These are phyloP conservation scores for Esperia sulphurella DNA, from an alignment of 2,888 invertebrate species.

Conservation along the genomic window DNA sequence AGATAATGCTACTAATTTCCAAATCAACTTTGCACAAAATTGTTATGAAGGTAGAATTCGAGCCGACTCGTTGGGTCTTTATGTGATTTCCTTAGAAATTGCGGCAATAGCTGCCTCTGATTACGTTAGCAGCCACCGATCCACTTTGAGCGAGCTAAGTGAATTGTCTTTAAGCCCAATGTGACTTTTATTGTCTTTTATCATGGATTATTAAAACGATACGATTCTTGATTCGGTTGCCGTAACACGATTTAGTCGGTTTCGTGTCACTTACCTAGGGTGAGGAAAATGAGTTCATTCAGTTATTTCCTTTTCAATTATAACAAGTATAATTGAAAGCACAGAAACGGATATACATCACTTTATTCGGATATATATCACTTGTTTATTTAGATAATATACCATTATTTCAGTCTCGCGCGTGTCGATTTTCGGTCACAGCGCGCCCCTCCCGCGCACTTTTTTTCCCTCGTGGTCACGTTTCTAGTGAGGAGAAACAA, in stretches of 20 bases:
- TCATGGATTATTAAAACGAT: constrained; percentile 27
- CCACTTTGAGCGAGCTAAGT: constrained; percentile 30
- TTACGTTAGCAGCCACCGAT: constrained; percentile 44
- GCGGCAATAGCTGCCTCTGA: constrained; percentile 45
- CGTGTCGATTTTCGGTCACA: no score
- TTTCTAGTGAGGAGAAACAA: no score
- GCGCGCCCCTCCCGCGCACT: no score
- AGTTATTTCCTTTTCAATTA: no score
- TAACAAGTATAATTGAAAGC: no score
- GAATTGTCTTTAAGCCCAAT: constrained; percentile 31
- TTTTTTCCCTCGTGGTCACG: no score
- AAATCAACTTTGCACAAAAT: constrained; percentile 35
- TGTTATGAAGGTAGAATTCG: constrained; percentile 32
- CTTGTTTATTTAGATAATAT: no score
- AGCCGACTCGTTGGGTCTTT: constrained; percentile 35
- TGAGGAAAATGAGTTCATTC: no score
- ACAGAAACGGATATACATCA: no score
- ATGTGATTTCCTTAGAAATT: constrained; percentile 49
- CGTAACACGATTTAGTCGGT: no score
- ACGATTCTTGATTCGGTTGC: constrained; percentile 9
- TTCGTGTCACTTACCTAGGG: neutral
- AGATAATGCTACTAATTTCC: neutral
- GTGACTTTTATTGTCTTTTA: constrained; percentile 29
- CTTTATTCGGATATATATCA: no score
- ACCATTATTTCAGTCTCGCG: no score